Percentiles rank a stretch among this genome's conserved stretches.
Conservation (phyloP, 2,113 vertebrate genomes). For the Sciurus niger region DNA sequence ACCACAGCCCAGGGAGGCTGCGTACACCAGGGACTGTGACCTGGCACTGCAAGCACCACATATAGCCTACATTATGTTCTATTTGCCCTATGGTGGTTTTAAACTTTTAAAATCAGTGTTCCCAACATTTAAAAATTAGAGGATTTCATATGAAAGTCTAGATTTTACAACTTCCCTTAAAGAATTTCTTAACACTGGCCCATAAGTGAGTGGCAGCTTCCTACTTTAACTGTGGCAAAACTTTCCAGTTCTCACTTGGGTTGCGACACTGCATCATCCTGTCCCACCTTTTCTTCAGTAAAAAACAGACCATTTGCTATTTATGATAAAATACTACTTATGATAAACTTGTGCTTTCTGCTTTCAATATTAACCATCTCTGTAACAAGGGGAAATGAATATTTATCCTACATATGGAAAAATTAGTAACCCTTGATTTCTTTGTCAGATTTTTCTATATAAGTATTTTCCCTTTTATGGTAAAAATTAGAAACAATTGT, state of each 20-base stretch:
- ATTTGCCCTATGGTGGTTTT: neutral
- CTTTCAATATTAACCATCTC: neutral
- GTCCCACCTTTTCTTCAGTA: neutral
- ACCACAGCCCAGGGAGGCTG: neutral
- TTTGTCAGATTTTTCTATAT: neutral
- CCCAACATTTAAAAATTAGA: neutral
- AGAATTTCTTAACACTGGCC: neutral
- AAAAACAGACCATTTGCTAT: neutral
- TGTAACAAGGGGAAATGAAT: neutral
- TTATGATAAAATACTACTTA: neutral
- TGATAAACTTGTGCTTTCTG: neutral
- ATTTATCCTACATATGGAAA: neutral
- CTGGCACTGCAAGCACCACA: too few species aligned
- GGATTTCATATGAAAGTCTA: neutral
- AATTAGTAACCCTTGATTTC: neutral
- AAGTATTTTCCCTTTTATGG: slow-evolving; percentile 3
- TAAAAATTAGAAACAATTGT: neutral
- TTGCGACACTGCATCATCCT: neutral
- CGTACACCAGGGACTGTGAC: neutral
- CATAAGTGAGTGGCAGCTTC: neutral
- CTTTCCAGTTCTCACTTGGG: neutral
- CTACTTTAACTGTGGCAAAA: neutral
- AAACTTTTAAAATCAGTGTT: neutral
- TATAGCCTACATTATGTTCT: neutral
- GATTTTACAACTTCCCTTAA: slow-evolving; percentile 23